These are phyloP conservation scores for Oncorhynchus masou DNA, from an alignment of 2,113 vertebrate genomes.

Conservation along the genomic window DNA sequence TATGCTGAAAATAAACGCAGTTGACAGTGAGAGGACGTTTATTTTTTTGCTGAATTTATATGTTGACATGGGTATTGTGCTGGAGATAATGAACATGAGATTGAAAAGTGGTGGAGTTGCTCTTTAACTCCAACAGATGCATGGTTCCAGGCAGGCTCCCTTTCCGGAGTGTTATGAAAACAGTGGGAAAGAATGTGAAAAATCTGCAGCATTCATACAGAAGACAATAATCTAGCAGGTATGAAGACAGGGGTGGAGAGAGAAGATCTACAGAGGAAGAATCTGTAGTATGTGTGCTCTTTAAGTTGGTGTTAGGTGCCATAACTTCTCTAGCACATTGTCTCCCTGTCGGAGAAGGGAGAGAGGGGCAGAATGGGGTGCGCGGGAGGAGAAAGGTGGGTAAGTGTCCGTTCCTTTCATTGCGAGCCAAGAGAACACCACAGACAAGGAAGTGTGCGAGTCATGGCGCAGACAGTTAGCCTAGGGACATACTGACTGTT, in stretches of 20 bases:
- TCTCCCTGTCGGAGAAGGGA: conserved; percentile 14
- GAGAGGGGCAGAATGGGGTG: background rate
- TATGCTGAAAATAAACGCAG: no score
- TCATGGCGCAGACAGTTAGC: background rate
- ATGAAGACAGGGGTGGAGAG: conserved; percentile 28
- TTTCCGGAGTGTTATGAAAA: conserved; percentile 54
- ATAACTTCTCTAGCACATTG: conserved; percentile 27
- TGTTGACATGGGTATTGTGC: no score
- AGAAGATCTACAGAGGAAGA: conserved; percentile 30
- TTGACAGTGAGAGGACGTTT: no score
- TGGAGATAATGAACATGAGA: no score
- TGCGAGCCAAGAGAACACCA: background rate
- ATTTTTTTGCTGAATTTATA: no score
- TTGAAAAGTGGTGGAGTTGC: background rate
- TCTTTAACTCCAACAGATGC: background rate
- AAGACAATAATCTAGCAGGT: conserved; percentile 48
- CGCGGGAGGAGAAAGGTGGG: conserved; percentile 3
- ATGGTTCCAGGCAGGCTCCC: conserved; percentile 10
- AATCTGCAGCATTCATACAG: conserved; percentile 41
- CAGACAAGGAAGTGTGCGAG: conserved; percentile 8
- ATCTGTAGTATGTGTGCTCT: conserved; percentile 41
- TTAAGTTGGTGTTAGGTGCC: conserved; percentile 28
- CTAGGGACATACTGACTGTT: background rate
- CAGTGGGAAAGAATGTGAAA: conserved; percentile 53
- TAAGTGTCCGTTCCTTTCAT: conserved; percentile 3